Evolutionary conservation across 2,888 invertebrate genomes (phyloP).

Genomic region (Atherix ibis): DNA sequence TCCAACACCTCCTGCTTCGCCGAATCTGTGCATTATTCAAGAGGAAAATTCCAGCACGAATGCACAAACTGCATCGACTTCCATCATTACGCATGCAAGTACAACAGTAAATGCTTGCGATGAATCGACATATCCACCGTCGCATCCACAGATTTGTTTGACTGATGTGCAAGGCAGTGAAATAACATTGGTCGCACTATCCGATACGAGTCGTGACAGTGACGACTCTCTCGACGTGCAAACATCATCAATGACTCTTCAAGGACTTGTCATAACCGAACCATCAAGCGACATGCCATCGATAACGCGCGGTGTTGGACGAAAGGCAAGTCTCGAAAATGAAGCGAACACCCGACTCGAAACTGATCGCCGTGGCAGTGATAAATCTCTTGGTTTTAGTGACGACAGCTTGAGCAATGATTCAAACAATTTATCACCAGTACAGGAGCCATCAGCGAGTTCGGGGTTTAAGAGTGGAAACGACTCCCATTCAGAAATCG

Average conservation of each 20-base stretch:
- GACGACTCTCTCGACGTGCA: slow-evolving; percentile 52
- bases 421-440: slow-evolving; percentile 39
- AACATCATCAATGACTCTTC: slow-evolving; percentile 26
- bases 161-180: slow-evolving; percentile 83
- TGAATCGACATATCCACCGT: slow-evolving; percentile 19
- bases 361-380: slow-evolving; percentile 42
- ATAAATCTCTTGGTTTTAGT: slow-evolving; percentile 53
- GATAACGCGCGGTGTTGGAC: slow-evolving; percentile 62
- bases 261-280: slow-evolving; percentile 51
- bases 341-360: slow-evolving; percentile 25
- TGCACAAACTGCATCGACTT: slow-evolving; percentile 23
- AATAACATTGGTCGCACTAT: slow-evolving; percentile 57
- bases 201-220: slow-evolving; percentile 56
- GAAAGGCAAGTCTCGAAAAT: slow-evolving; percentile 49
- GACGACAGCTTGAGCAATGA: slow-evolving; percentile 61
- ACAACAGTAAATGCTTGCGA: slow-evolving; percentile 5
- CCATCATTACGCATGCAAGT: slow-evolving; percentile 3
- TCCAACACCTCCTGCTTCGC: slow-evolving; percentile 31
- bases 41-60: slow-evolving; percentile 46
- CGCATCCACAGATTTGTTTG: slow-evolving; percentile 76
- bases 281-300: slow-evolving; percentile 62
- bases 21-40: slow-evolving; percentile 58
- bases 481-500: slow-evolving; percentile 37
- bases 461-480: slow-evolving; percentile 41
- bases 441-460: slow-evolving; percentile 37